These are phyloP conservation scores for Philopedon plagiatum DNA, from an alignment of 2,888 invertebrate genomes.

Conservation along the genomic window DNA sequence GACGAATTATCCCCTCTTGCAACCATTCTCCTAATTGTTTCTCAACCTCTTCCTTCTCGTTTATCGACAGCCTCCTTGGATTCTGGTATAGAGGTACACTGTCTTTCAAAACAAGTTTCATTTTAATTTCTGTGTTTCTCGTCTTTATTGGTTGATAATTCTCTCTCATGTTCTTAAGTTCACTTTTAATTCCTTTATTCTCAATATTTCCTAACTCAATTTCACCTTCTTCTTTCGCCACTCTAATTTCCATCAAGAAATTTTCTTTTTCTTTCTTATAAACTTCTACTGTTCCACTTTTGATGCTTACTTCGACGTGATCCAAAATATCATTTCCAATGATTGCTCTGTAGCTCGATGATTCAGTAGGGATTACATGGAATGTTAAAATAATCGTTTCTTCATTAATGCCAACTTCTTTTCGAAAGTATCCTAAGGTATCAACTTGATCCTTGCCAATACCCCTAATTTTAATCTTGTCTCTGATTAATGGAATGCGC, in stretches of 20 bases:
- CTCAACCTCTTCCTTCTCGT: conserved; percentile 44
- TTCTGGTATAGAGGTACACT: not conserved
- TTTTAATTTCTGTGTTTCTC: conserved; percentile 25
- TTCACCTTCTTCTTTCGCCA: too few relatives aligned
- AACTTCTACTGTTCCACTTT: conserved; percentile 36
- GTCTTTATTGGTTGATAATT: conserved; percentile 27
- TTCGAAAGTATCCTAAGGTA: conserved; percentile 45
- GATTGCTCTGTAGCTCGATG: conserved; percentile 40
- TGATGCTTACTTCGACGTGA: conserved; percentile 44
- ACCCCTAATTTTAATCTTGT: conserved; percentile 32
- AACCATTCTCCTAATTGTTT: conserved; percentile 50
- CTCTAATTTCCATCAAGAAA: conserved; percentile 48
- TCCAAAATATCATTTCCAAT: conserved; percentile 46
- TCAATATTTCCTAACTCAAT: not conserved
- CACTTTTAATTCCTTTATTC: conserved; percentile 19
- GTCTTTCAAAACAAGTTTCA: conserved; percentile 40
- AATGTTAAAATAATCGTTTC: conserved; percentile 37
- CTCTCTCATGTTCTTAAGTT: conserved; percentile 17
- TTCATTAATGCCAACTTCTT: conserved; percentile 41
- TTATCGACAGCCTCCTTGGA: not conserved
- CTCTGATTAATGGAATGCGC: conserved; percentile 28
- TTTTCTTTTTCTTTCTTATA: conserved; percentile 36
- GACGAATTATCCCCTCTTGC: conserved; percentile 38
- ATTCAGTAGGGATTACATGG: conserved; percentile 45
- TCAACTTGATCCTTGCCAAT: conserved; percentile 42